Conservation (phyloP, 2,888 invertebrate genomes). For the Scrobipalpa atriplicella region DNA sequence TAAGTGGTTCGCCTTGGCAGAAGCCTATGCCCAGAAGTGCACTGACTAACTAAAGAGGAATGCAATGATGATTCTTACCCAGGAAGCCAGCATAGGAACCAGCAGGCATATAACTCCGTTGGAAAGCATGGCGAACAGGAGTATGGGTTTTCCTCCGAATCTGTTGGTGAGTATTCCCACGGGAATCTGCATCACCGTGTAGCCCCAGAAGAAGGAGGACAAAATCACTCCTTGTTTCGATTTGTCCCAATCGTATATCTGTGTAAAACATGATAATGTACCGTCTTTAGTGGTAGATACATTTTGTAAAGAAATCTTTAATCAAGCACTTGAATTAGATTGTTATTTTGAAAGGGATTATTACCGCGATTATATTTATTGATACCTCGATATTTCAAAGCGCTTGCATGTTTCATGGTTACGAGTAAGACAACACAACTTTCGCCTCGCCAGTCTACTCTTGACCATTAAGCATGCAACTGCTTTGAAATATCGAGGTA, state of each 20-base stretch:
- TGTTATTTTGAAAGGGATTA: too few species aligned
- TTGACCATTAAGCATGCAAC: too few species aligned
- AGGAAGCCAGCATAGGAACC: slow-evolving; percentile 82
- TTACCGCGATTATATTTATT: too few species aligned
- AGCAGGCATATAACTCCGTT: slow-evolving; percentile 82
- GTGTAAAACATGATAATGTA: neutral
- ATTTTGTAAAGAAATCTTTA: too few species aligned
- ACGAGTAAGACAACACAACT: too few species aligned
- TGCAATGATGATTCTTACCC: slow-evolving; percentile 49
- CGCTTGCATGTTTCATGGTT: too few species aligned
- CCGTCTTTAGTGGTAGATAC: too few species aligned
- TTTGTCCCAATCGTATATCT: slow-evolving; percentile 82
- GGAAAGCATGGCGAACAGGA: slow-evolving; percentile 79
- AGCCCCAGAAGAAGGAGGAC: slow-evolving; percentile 92
- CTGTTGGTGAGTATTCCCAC: slow-evolving; percentile 87
- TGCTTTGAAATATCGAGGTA: too few species aligned
- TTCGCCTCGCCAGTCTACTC: too few species aligned
- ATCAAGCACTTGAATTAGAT: too few species aligned
- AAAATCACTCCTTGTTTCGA: slow-evolving; percentile 83
- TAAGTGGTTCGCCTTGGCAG: neutral
- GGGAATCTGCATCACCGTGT: slow-evolving; percentile 87
- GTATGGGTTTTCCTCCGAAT: slow-evolving; percentile 90
- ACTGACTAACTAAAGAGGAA: slow-evolving; percentile 36
- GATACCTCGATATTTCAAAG: too few species aligned
- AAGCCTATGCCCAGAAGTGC: neutral